Conservation (phyloP, 2,113 vertebrate species). For the Mustela lutreola region DNA sequence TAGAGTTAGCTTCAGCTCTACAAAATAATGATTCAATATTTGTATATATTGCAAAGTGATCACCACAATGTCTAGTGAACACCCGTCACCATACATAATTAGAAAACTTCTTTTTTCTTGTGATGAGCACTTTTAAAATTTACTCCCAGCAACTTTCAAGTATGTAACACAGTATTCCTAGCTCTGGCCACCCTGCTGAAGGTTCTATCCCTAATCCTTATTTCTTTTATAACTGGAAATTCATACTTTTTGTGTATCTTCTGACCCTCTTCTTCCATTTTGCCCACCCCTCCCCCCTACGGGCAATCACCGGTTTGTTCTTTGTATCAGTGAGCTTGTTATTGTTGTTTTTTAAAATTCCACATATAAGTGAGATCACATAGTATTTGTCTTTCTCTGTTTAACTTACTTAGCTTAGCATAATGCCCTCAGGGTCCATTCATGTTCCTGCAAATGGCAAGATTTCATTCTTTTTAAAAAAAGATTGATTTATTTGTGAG, state of each 20-base stretch:
- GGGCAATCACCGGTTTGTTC: background rate
- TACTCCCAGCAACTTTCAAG: background rate
- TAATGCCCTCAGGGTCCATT: background rate
- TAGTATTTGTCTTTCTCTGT: background rate
- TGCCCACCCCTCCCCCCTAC: background rate
- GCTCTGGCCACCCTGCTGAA: background rate
- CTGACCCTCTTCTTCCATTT: background rate
- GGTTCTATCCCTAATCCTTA: background rate
- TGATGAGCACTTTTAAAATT: background rate
- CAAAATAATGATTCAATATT: background rate
- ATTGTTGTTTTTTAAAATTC: background rate
- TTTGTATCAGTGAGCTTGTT: background rate
- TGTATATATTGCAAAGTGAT: background rate
- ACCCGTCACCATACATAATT: background rate
- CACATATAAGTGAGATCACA: background rate
- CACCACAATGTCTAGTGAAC: background rate
- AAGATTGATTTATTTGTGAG: background rate
- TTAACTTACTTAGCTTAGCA: background rate
- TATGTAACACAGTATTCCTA: background rate
- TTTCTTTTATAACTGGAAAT: background rate
- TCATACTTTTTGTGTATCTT: background rate
- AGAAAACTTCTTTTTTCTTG: background rate
- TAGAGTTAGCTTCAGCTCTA: background rate
- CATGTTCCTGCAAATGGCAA: background rate
- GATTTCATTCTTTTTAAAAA: background rate